Conservation (phyloP, 1,140 invertebrate genomes). For the Halyomorpha halys region DNA sequence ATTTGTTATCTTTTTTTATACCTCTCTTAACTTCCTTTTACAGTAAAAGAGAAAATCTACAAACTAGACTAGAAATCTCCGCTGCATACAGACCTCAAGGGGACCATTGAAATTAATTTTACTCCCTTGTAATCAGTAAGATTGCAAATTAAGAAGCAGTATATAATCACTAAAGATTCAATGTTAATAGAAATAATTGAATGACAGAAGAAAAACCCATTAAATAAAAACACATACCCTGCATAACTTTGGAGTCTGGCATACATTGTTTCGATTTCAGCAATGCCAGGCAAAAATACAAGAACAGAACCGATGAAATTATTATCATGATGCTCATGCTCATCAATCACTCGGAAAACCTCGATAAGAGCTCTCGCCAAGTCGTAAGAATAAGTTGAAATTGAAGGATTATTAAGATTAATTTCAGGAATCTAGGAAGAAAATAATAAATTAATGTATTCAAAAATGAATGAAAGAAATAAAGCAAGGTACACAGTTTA, state of each 20-base stretch:
- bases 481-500: neutral
- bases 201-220: too few species aligned
- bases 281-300: conserved; percentile 77
- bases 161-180: too few species aligned
- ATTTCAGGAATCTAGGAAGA: conserved; percentile 37
- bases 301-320: conserved; percentile 48
- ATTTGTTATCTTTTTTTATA: too few species aligned
- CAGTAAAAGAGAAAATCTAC: too few species aligned
- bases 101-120: too few species aligned
- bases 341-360: conserved; percentile 60
- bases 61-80: too few species aligned
- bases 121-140: too few species aligned
- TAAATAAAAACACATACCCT: neutral
- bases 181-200: too few species aligned
- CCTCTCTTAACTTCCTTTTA: too few species aligned
- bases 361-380: conserved; percentile 54
- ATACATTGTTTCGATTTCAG: conserved; percentile 63
- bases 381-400: conserved; percentile 42
- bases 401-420: conserved; percentile 40
- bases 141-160: too few species aligned
- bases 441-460: conserved; percentile 10
- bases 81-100: too few species aligned
- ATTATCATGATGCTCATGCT: conserved; percentile 35
- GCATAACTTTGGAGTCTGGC: conserved; percentile 13
- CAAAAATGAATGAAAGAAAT: too few species aligned